Evolutionary conservation across 2,888 invertebrate genomes (phyloP), one percentile per base, ranked within the genome.

Genomic region (Cerastis rubricosa): DNA sequence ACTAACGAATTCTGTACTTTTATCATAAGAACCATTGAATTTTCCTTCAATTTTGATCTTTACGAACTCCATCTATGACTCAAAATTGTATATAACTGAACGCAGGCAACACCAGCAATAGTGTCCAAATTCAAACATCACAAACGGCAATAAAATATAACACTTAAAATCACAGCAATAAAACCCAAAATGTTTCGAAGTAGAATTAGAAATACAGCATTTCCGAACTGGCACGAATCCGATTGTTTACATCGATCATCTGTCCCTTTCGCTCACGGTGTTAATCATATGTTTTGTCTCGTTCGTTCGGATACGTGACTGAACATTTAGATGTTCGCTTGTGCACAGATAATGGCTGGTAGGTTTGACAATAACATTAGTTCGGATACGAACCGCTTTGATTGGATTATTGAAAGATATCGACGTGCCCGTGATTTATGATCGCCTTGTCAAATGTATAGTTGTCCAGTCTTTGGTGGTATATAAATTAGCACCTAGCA

Each of bases 301-400:
- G 74, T 78, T 80, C 81, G 81, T 84, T 84, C 87, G 74, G 88
- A 89, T 93, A 95, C 95, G 95, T 95, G 95, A 94, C 95, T 92
- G 93, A 93, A 93, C 95, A 95, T 95, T 93, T 92, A 91, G 93
- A 94, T 94, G 92, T 90, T 93, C 92, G 92, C 93, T 94, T 91
- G 90, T 89, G 91, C 91, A 83, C 91, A 92, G 92, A 93, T 95
- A 95, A 95, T 95, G 92, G 95, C 92, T 91, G 90, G 92, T 92
- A 92, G 93, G 93, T 94, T 94, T 94, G 95, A 95, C 95, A 95
- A 95, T 95, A 95, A 95, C 95, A 95, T 95, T 95, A 95, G 94
- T 94, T 93, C 90, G 92, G 91, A 92, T 93, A 91, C 92, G 93
- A 92, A 90, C 91, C 91, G 92, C 93, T 94, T 94, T 95, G 95